Evolutionary conservation across 1,140 invertebrate genomes (phyloP), one percentile per base, ranked within the genome.

Genomic region (Drosophila ambigua): DNA sequence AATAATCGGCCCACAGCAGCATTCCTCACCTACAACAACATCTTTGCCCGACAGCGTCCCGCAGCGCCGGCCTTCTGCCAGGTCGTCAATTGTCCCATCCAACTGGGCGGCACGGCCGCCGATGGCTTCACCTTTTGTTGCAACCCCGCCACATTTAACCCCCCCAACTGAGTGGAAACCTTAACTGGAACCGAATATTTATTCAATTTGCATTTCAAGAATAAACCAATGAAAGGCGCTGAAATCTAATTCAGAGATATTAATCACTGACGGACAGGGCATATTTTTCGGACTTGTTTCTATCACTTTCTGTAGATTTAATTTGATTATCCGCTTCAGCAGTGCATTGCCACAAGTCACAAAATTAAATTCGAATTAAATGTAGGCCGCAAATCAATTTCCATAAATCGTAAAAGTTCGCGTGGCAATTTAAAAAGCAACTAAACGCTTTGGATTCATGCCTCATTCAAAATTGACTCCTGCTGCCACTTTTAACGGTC

Each of bases 401-500:
- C 75, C 78, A 85, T 85, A 87, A 85, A 79, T 82, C 82, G 74
- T 87, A 69, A 82, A 82, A 48, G 31, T 45, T 39, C 5, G 58
- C 64, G 28, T 44, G 69, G 51, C 74, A 68, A 62, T 74, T 78
- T 57, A 75, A 75, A 73, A 65, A 59, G 63, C 77, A 68, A 58
- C 60, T 60, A 35, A 58, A 57, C 45, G 35, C 60, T 23, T 48
- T 28, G 44, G 44, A 52, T 52, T 49, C 43, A 50, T 59, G 61
- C 52, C 51, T 58, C 55, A 49, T 57, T 58, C 35, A 50, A 60
- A 71, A 79, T 75, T 79, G 67, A 66, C 62, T 74, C 55, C 44
- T 49, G 72, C 49, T 85, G 54, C 13, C 51, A 54, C 45, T 77
- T 85, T 85, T 84, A 85, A 87, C 87, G 82, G 82, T 87, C 82